Evolutionary conservation across 1,140 invertebrate species (phyloP), one percentile per base, ranked within the genome.

Genomic region (Calephelis virginiensis): DNA sequence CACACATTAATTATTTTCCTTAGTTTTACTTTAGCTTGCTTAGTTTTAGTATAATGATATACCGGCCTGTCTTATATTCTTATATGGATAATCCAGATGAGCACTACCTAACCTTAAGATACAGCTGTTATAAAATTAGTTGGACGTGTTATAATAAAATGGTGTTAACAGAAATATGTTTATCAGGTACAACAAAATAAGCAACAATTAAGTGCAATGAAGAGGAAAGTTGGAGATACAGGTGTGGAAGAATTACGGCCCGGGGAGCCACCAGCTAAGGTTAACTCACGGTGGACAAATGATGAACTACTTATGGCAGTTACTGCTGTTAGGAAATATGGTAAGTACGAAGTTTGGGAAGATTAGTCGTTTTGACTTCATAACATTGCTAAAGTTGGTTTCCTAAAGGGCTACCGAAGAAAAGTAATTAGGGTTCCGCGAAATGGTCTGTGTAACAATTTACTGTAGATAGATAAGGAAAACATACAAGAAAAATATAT

Each of bases 121-220:
- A 60, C 48, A 70, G 65, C 64, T 70, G 8, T 48, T 59, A 38
- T 59, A 12, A 37, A 6, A 11, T 17, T 17, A 11, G n/a, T 50
- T 50, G 8, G 4, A 11, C 6, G 8, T 53, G n/a, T 10, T 56
- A 11, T 59, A 37, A 37, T 12, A 7, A 59, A 37, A 59, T 11
- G 10, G n/a, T 10, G 11, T n/a, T 37, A 59, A 45, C 9, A 63
- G 53, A 59, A 66, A 63, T 8, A 13, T 62, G 9, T 64, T 71
- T 47, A 83, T 88, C 63, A 98, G 97, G 97, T 99, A 68, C 98
- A 99, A 90, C 95, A 95, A 73, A 98, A 98, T 83, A 99, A 99
- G 82, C 98, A 99, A 86, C 94, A 95, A 76, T 94, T 98, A 61
- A 97, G 97, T 82, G 94, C 96, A 63, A 92, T 97, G 76, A 97